Percentiles rank a stretch among this genome's conserved stretches.
Evolutionary conservation across 2,113 vertebrate species (phyloP).

Genomic region (Leptosomus discolor): DNA sequence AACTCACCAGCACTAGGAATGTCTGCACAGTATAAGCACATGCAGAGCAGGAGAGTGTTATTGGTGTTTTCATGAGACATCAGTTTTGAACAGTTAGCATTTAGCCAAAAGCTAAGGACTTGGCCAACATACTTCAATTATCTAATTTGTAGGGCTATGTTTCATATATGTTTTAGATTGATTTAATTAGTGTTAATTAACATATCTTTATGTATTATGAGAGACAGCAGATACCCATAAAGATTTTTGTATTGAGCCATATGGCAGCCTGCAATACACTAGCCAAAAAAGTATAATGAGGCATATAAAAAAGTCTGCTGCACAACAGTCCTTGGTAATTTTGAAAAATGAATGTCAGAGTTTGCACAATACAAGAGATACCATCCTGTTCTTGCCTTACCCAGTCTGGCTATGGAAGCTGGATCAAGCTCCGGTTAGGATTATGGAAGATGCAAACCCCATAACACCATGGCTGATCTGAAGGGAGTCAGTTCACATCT

Average conservation of each 20-base stretch:
- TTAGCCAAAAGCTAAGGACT: not conserved
- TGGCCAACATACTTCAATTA: not conserved
- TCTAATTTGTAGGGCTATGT: not conserved
- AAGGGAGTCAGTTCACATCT: not conserved
- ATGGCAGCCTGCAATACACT: slow-evolving; percentile 22
- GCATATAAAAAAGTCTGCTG: slow-evolving; percentile 29
- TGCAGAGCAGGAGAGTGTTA: not conserved
- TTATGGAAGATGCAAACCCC: not conserved
- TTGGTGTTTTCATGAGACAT: not conserved
- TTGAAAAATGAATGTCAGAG: slow-evolving; percentile 19
- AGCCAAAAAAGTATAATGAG: slow-evolving; percentile 43
- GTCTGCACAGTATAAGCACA: not conserved
- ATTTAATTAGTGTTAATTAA: slow-evolving; percentile 17
- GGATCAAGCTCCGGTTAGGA: not conserved
- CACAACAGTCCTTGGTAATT: slow-evolving; percentile 7
- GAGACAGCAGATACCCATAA: slow-evolving; percentile 46
- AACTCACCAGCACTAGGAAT: not conserved
- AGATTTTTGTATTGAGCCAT: slow-evolving; percentile 31
- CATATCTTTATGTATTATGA: slow-evolving; percentile 35
- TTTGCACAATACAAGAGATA: not conserved
- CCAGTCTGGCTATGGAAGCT: not conserved
- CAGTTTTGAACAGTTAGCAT: not conserved
- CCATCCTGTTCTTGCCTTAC: not conserved
- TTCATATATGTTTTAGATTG: not conserved
- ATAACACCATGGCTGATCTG: not conserved